phyloP scores from a whole-genome alignment of 2,797 vertebrate species.

The Danio kyathit region DNA sequence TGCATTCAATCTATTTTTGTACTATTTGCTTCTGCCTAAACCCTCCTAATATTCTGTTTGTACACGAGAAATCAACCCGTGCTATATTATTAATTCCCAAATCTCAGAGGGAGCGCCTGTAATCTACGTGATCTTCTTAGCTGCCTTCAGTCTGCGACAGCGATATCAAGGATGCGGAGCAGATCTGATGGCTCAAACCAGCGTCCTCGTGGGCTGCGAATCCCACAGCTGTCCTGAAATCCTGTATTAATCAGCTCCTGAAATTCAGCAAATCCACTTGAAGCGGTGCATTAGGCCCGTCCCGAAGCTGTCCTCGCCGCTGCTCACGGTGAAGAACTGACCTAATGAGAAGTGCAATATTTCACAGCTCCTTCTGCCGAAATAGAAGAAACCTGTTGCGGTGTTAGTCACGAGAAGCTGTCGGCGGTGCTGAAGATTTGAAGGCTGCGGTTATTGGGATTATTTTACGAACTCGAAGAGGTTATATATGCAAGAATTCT shows the following conservation, averaged over 20 bases:
- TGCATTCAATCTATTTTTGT: neutral
- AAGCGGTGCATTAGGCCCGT: slow-evolving; percentile 2
- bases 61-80: neutral
- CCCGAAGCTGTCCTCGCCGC: slow-evolving; percentile 22
- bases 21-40: slow-evolving; percentile 5
- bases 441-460: neutral
- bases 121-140: slow-evolving; percentile 35
- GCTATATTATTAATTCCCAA: slow-evolving; percentile 17
- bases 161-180: slow-evolving; percentile 13
- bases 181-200: slow-evolving; percentile 30
- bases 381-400: slow-evolving; percentile 37
- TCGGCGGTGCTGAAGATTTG: neutral
- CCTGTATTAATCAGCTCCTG: slow-evolving; percentile 15
- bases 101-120: slow-evolving; percentile 5
- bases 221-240: slow-evolving; percentile 26
- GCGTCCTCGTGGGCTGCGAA: neutral
- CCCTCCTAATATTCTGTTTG: neutral
- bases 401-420: slow-evolving; percentile 12
- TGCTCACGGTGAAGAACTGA: slow-evolving; percentile 8
- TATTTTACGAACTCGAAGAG: too few relatives aligned
- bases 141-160: slow-evolving; percentile 12
- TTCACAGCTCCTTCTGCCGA: neutral
- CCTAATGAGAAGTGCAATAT: slow-evolving; percentile 13
- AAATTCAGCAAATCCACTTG: slow-evolving; percentile 18
- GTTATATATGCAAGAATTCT: too few relatives aligned